Base-by-base conservation (phyloP, 2,113 vertebrate species). In the Morone chrysops region DNA sequence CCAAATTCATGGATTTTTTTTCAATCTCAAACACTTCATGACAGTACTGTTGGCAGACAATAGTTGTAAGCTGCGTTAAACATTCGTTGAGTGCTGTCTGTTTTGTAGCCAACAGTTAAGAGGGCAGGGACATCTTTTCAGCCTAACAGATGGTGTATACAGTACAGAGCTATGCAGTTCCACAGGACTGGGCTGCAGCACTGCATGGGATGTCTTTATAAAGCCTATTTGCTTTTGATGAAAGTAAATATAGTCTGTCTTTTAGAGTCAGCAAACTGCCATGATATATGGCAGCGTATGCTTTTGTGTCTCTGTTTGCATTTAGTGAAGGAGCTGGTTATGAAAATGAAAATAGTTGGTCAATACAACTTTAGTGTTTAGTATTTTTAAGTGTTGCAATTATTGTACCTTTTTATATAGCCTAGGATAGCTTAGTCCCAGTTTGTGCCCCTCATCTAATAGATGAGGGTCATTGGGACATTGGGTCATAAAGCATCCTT, bases 141-240 rank as follows among this genome's bases (percentile, higher is more conserved):
- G 76, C 53, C 69, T 59, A 78, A 90, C 88, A 93, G 85, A 91
- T 91, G 91, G 84, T 76, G 67, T 66, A 65, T 82, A 85, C 82
- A 77, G 75, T 67, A 48, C 66, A 70, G 72, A 83, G 82, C 80
- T 51, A 73, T 69, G 62, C 45, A 59, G 69, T 66, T 80, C 75
- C 78, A 72, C 56, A 38, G 61, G 65, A 75, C 40, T 60, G 50
- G 36, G 38, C 76, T 70, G 79, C 70, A 71, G 71, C 60, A n/a
- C 78, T 84, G 70, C 59, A 71, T 78, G 72, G 38, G 69, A 81
- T 75, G 59, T 74, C 82, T 86, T 74, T 73, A 56, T 62, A 48
- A 75, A 70, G 53, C 43, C 3, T 78, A 66, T 90, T 87, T 83
- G 65, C 78, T 81, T 73, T 66, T 17, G 48, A 61, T 65, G 2